Evolutionary conservation across 2,113 vertebrate species (phyloP).

Genomic region (Spheniscus mendiculus): DNA sequence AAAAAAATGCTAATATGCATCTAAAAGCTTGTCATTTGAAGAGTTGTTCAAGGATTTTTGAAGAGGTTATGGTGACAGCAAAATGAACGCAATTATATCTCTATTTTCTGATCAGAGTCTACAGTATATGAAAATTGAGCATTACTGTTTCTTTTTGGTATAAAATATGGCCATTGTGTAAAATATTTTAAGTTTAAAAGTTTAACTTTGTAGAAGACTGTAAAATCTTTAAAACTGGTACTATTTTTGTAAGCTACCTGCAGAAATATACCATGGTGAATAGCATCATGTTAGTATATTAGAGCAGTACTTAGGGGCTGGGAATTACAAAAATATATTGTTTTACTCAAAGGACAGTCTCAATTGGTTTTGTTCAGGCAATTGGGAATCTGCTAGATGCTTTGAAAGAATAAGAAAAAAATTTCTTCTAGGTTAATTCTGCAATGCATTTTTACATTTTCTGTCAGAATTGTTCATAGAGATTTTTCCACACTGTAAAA

Average conservation of each 20-base stretch:
- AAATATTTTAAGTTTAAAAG: constrained; percentile 71
- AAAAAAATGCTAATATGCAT: constrained; percentile 85
- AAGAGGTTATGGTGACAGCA: constrained; percentile 86
- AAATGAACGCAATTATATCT: constrained; percentile 86
- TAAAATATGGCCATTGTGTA: constrained; percentile 68
- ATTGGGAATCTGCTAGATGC: not conserved
- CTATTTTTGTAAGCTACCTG: constrained; percentile 52
- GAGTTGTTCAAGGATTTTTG: constrained; percentile 82
- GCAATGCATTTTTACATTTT: not conserved
- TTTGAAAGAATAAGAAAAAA: not conserved
- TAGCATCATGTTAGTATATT: not conserved
- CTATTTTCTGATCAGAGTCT: constrained; percentile 82
- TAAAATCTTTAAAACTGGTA: constrained; percentile 31
- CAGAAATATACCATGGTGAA: not conserved
- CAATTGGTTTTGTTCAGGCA: not conserved
- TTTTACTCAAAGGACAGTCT: not conserved
- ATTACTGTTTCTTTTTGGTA: constrained; percentile 69
- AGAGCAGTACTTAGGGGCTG: not conserved
- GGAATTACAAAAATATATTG: not conserved
- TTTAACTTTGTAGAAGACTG: constrained; percentile 58
- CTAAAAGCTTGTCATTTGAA: constrained; percentile 87
- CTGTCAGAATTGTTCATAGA: not conserved
- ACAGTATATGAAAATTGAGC: constrained; percentile 73
- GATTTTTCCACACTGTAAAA: not conserved
- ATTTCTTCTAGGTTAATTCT: not conserved